Percentiles rank a stretch among this genome's conserved stretches.
phyloP scores from a whole-genome alignment of 2,888 invertebrate species.

The Apocheima hispidaria region DNA sequence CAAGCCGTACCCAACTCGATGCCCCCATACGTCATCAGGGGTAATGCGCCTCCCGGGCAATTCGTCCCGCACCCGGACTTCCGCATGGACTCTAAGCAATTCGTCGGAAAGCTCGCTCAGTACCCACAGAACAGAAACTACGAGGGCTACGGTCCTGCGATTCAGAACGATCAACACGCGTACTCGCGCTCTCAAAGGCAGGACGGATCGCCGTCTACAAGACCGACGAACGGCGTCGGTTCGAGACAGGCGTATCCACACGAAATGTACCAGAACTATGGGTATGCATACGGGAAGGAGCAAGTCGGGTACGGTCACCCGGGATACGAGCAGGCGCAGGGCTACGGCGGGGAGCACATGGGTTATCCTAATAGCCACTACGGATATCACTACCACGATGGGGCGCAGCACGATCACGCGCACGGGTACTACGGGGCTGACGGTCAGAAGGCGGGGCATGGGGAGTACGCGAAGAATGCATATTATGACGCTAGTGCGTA shows the following conservation, averaged over 20 bases:
- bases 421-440: constrained; percentile 79
- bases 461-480: constrained; percentile 82
- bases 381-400: constrained; percentile 82
- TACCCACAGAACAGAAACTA: constrained; percentile 79
- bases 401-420: constrained; percentile 72
- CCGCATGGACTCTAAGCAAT: constrained; percentile 81
- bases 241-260: constrained; percentile 75
- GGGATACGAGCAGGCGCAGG: constrained; percentile 82
- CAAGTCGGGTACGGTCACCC: constrained; percentile 86
- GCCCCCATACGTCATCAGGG: constrained; percentile 86
- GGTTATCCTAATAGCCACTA: constrained; percentile 79
- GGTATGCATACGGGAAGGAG: constrained; percentile 83
- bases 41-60: constrained; percentile 80
- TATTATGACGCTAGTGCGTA: constrained; percentile 78
- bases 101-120: constrained; percentile 77
- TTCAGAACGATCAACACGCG: constrained; percentile 78
- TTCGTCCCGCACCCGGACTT: constrained; percentile 84
- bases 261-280: constrained; percentile 84
- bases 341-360: constrained; percentile 76
- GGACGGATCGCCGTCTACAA: constrained; percentile 69
- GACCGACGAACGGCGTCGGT: constrained; percentile 74
- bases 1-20: constrained; percentile 87
- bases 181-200: constrained; percentile 78
- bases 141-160: constrained; percentile 67
- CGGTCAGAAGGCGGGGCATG: constrained; percentile 82